phyloP scores from a whole-genome alignment of 2,113 vertebrate species.

The Sceloporus tristichus region DNA sequence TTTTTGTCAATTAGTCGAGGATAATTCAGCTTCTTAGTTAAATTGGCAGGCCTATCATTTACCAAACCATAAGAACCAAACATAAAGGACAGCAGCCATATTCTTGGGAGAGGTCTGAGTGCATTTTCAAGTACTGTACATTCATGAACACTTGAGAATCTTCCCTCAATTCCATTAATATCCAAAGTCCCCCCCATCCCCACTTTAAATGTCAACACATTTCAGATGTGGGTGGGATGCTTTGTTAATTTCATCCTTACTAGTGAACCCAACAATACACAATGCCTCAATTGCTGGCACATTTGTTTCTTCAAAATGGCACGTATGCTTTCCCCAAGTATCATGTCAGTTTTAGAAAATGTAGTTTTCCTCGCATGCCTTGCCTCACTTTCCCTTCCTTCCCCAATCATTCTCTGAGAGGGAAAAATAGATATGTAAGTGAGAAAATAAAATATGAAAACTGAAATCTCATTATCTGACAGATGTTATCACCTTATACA shows the following conservation, averaged over 20 bases:
- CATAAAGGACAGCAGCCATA: neutral
- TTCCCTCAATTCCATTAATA: neutral
- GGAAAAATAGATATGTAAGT: too few species aligned
- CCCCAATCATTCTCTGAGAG: too few species aligned
- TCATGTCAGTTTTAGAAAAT: too few species aligned
- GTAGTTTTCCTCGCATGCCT: too few species aligned
- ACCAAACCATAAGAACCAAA: neutral
- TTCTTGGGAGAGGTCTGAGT: neutral
- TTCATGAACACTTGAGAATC: neutral
- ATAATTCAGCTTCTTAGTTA: slow-evolving; percentile 17
- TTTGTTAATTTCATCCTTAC: neutral
- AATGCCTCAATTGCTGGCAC: too few species aligned
- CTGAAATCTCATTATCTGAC: too few species aligned
- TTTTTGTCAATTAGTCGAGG: slow-evolving; percentile 24
- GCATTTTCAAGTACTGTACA: neutral
- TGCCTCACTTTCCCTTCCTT: too few species aligned
- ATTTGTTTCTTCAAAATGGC: too few species aligned
- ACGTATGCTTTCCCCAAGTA: too few species aligned
- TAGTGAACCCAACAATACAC: too few species aligned
- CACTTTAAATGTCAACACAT: neutral
- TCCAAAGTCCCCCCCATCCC: neutral
- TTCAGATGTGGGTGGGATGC: neutral
- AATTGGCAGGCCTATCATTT: neutral
- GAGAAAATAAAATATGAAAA: too few species aligned
- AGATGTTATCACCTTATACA: too few species aligned